Conservation (phyloP, 2,113 vertebrate genomes). For the Pelmatolapia mariae region DNA sequence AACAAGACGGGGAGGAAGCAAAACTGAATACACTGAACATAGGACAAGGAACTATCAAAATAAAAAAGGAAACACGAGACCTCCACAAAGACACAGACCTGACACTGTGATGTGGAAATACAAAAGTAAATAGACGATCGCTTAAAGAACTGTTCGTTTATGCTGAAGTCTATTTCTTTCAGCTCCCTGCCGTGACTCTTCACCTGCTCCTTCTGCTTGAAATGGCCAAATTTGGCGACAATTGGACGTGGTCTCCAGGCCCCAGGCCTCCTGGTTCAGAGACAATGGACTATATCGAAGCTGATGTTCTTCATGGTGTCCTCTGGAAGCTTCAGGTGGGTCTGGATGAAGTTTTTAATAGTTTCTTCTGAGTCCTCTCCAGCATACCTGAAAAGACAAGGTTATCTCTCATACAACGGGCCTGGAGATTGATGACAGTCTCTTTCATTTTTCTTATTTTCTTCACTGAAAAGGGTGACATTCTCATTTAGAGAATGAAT, state of each 20-base stretch:
- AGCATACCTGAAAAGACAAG: neutral
- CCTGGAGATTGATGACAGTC: neutral
- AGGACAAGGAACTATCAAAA: neutral
- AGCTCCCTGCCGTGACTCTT: neutral
- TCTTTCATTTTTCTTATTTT: neutral
- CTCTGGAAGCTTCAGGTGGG: neutral
- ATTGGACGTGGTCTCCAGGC: neutral
- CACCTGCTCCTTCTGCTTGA: neutral
- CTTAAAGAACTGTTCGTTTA: neutral
- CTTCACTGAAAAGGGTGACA: neutral
- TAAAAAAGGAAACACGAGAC: neutral
- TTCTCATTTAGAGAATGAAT: neutral
- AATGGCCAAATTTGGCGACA: neutral
- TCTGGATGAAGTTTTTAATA: neutral
- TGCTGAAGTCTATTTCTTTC: neutral
- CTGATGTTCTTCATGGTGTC: neutral
- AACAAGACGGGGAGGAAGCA: neutral
- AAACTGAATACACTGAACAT: neutral
- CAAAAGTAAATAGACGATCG: neutral
- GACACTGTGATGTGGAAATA: neutral
- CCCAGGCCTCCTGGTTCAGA: neutral
- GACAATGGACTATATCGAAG: neutral
- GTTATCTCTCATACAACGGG: neutral
- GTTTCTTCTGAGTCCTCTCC: neutral
- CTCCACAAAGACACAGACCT: neutral